These are phyloP conservation scores for Columba janthina DNA, from an alignment of 2,113 vertebrate species.

Conservation along the genomic window DNA sequence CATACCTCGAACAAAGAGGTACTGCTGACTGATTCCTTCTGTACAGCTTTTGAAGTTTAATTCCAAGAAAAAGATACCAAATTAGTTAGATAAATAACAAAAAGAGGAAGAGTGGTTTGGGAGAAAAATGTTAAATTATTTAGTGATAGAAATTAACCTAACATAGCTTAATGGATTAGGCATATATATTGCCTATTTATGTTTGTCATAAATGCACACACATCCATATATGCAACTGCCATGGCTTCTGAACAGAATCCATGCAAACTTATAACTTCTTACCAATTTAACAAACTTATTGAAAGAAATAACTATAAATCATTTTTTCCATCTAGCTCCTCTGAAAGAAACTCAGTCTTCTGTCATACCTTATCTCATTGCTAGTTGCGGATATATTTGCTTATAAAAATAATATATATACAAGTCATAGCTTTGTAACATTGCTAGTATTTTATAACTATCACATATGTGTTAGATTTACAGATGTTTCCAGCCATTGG, in stretches of 20 bases:
- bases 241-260: background rate
- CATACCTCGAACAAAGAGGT: background rate
- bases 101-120: background rate
- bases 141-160: background rate
- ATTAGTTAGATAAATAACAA: background rate
- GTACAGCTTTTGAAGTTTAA: background rate
- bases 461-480: background rate
- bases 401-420: constrained; percentile 1
- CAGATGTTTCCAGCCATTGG: constrained; percentile 29
- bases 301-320: background rate
- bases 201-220: background rate
- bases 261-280: background rate
- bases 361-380: constrained; percentile 21
- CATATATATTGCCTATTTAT: background rate
- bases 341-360: background rate
- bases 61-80: background rate
- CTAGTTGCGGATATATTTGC: constrained; percentile 22
- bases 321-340: background rate
- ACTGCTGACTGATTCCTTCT: background rate
- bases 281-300: background rate
- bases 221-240: background rate
- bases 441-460: background rate
- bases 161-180: background rate
- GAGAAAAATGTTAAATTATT: background rate
- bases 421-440: constrained; percentile 9